These are phyloP conservation scores for Meloidogyne floridensis DNA, from an alignment of 1,140 invertebrate species.

Conservation along the genomic window DNA sequence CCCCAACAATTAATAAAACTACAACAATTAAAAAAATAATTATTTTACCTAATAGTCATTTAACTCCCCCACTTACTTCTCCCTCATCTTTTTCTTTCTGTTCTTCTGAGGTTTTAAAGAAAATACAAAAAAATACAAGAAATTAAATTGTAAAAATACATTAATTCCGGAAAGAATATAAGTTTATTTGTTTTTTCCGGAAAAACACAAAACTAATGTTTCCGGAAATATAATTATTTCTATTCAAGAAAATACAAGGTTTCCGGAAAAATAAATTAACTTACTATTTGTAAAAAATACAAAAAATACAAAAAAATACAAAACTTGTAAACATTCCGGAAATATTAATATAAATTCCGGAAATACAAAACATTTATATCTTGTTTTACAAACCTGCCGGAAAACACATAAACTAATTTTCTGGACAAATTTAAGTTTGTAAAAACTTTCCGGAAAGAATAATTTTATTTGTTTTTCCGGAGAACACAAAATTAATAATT, in stretches of 20 bases:
- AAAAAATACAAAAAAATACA: not conserved
- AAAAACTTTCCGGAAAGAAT: not conserved
- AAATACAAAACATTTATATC: no score
- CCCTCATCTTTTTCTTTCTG: not conserved
- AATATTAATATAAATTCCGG: no score
- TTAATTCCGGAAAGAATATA: not conserved
- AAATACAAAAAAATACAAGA: not conserved
- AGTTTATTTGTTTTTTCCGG: not conserved
- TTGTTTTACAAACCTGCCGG: no score
- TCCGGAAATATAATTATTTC: no score
- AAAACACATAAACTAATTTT: no score
- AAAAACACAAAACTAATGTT: no score
- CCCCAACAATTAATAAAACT: not conserved
- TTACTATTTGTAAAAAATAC: no score
- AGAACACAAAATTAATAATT: not conserved
- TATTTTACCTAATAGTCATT: not conserved
- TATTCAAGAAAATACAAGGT: no score
- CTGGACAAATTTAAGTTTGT: no score
- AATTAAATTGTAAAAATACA: not conserved
- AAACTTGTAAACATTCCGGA: not conserved
- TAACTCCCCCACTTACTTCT: not conserved
- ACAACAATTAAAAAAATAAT: slow-evolving; percentile 5
- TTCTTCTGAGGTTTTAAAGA: not conserved
- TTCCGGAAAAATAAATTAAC: no score
- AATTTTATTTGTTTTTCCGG: not conserved